These are phyloP conservation scores for Epistrophe eligans DNA, from an alignment of 2,888 invertebrate genomes.

Conservation along the genomic window DNA sequence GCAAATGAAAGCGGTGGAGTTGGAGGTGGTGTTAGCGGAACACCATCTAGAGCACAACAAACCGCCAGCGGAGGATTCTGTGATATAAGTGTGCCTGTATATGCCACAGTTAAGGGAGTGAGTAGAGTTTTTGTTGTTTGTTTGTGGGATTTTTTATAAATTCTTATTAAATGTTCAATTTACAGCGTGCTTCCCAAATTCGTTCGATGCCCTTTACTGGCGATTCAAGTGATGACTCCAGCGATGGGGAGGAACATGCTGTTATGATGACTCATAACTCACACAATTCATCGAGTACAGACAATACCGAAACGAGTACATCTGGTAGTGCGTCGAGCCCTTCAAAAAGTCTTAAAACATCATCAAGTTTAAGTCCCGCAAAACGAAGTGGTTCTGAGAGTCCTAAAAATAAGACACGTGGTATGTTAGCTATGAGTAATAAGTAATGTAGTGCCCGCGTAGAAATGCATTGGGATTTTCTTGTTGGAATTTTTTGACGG, in stretches of 20 bases:
- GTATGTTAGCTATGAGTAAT: slow-evolving; percentile 83
- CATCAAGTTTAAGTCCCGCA: slow-evolving; percentile 93
- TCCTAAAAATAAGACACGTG: slow-evolving; percentile 92
- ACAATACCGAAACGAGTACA: slow-evolving; percentile 86
- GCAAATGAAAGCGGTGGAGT: slow-evolving; percentile 76
- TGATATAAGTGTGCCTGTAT: slow-evolving; percentile 96
- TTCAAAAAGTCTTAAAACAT: slow-evolving; percentile 93
- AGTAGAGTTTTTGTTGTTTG: slow-evolving; percentile 31
- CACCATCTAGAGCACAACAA: slow-evolving; percentile 83
- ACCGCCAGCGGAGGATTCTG: slow-evolving; percentile 91
- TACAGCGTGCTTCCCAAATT: slow-evolving; percentile 95
- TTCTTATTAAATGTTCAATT: slow-evolving; percentile 25
- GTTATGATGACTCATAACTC: slow-evolving; percentile 84
- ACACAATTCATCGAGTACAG: slow-evolving; percentile 85
- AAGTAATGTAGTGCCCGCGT: slow-evolving; percentile 46
- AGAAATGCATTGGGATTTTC: slow-evolving; percentile 52
- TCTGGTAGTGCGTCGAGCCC: slow-evolving; percentile 91
- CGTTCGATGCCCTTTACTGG: slow-evolving; percentile 98
- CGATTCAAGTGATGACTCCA: slow-evolving; percentile 97
- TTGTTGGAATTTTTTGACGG: slow-evolving; percentile 53
- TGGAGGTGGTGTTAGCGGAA: slow-evolving; percentile 82
- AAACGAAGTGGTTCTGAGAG: slow-evolving; percentile 92
- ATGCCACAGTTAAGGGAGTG: slow-evolving; percentile 97
- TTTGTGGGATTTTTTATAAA: neutral
- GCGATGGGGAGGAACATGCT: slow-evolving; percentile 92